These are phyloP conservation scores for Lymantria dispar DNA, from an alignment of 2,888 invertebrate genomes.

Conservation along the genomic window DNA sequence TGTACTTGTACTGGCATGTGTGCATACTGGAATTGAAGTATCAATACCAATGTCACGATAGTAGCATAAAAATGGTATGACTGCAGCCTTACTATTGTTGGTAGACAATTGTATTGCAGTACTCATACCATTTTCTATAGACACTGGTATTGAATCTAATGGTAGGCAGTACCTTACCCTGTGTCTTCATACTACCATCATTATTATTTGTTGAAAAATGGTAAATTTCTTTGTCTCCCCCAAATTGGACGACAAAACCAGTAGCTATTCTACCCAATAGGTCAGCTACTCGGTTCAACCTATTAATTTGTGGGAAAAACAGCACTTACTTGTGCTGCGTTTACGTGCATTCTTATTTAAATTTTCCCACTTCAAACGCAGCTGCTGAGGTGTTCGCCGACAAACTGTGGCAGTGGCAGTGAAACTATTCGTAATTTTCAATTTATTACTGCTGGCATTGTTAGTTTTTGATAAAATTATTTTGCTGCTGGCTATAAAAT, in stretches of 20 bases:
- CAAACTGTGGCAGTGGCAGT: neutral
- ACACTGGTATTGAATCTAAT: too few relatives aligned
- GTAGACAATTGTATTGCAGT: too few relatives aligned
- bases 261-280: neutral
- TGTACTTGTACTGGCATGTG: too few relatives aligned
- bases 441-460: neutral
- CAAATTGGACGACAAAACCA: neutral
- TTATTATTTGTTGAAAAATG: too few relatives aligned
- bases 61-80: too few relatives aligned
- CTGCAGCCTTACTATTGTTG: too few relatives aligned
- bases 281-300: neutral
- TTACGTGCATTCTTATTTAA: neutral
- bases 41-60: too few relatives aligned
- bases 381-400: neutral
- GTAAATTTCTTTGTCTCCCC: neutral
- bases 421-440: neutral
- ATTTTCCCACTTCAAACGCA: constrained; percentile 1
- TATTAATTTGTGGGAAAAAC: neutral
- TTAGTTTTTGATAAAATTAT: neutral
- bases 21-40: too few relatives aligned
- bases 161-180: too few relatives aligned
- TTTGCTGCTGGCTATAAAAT: neutral
- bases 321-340: neutral
- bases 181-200: too few relatives aligned
- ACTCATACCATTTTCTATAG: too few relatives aligned